Conservation (phyloP, 2,888 invertebrate species). For the Rhodophaea formosa region DNA sequence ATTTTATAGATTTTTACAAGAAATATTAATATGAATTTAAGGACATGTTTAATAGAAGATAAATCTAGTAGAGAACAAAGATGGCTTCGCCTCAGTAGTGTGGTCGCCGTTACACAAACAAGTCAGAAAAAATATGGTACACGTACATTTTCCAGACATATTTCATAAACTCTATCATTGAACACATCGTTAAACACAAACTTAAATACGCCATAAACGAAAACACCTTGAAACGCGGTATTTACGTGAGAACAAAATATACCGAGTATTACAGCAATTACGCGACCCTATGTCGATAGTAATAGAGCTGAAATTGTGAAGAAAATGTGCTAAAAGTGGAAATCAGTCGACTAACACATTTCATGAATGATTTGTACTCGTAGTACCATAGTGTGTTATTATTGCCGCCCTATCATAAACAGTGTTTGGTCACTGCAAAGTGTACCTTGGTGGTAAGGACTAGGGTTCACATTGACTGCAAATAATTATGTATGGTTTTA, state of each 20-base stretch:
- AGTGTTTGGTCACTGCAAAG: slow-evolving; percentile 29
- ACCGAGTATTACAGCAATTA: slow-evolving; percentile 15
- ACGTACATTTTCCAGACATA: slow-evolving; percentile 4
- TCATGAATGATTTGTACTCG: slow-evolving; percentile 67
- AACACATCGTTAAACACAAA: slow-evolving; percentile 20
- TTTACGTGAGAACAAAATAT: slow-evolving; percentile 18
- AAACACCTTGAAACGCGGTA: slow-evolving; percentile 38
- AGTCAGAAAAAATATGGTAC: background rate
- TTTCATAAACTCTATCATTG: slow-evolving; percentile 15
- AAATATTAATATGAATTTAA: no score
- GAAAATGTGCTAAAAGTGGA: slow-evolving; percentile 44
- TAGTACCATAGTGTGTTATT: slow-evolving; percentile 45
- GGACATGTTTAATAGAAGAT: no score
- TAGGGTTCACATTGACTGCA: slow-evolving; percentile 31
- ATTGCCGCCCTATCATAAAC: slow-evolving; percentile 21
- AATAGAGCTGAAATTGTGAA: slow-evolving; percentile 36
- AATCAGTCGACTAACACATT: slow-evolving; percentile 53
- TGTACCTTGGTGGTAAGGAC: slow-evolving; percentile 21
- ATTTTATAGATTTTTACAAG: no score
- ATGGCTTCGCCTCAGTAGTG: no score
- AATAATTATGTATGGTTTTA: slow-evolving; percentile 30
- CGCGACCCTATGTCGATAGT: background rate
- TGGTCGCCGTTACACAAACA: no score
- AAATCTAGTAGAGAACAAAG: no score
- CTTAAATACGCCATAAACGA: slow-evolving; percentile 32